Evolutionary conservation across 2,888 invertebrate genomes (phyloP).

Genomic region (Brachyopa scutellaris): DNA sequence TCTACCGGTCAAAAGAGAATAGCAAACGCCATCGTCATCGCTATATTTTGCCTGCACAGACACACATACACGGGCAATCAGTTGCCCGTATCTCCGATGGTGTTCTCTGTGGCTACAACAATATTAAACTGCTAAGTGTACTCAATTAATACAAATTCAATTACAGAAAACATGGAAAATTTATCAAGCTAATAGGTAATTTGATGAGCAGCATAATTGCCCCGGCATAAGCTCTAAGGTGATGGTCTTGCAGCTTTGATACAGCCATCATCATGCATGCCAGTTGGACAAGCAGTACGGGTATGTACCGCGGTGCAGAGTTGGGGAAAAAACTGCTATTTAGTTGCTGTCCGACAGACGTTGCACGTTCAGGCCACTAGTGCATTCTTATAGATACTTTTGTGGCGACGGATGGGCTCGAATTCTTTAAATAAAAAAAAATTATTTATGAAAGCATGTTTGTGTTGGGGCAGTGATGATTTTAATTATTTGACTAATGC

Average conservation of each 20-base stretch:
- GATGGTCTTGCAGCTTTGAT: constrained; percentile 38
- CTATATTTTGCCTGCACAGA: no score
- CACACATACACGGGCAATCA: no score
- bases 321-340: constrained; percentile 27
- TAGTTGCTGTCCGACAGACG: neutral
- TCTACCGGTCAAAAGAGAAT: constrained; percentile 44
- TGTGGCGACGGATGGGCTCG: neutral
- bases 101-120: constrained; percentile 5
- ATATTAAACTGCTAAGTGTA: constrained; percentile 65
- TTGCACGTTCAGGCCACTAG: neutral
- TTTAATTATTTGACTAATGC: constrained; percentile 18
- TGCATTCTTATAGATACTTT: constrained; percentile 4
- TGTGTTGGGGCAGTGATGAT: constrained; percentile 13
- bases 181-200: constrained; percentile 64
- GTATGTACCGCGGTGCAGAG: neutral
- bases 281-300: neutral
- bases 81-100: neutral
- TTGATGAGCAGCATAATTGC: constrained; percentile 61
- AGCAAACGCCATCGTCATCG: neutral
- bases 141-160: constrained; percentile 82
- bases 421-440: constrained; percentile 20
- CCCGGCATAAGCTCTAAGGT: constrained; percentile 18
- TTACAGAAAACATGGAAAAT: constrained; percentile 81
- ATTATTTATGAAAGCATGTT: neutral
- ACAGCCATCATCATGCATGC: constrained; percentile 17